Percentiles rank a stretch among this genome's conserved stretches.
phyloP scores from a whole-genome alignment of 2,888 invertebrate genomes.

The Metallyticus violacea region DNA sequence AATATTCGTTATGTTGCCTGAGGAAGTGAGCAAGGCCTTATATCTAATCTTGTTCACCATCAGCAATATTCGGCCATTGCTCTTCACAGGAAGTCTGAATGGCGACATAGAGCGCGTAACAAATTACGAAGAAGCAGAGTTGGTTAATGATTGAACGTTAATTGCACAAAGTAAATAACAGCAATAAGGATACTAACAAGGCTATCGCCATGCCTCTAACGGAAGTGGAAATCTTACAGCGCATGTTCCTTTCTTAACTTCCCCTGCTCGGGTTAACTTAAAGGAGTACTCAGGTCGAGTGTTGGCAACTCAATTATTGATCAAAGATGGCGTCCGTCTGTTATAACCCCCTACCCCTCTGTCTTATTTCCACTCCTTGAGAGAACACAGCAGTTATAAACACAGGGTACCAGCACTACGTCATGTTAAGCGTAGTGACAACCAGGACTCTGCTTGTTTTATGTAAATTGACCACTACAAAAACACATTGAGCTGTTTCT shows the following conservation, averaged over 20 bases:
- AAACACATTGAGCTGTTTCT: neutral
- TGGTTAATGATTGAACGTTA: neutral
- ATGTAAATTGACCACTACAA: neutral
- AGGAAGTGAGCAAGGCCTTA: neutral
- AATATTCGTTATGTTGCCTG: neutral
- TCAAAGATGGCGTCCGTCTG: constrained; percentile 20
- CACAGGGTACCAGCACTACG: neutral
- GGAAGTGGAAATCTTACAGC: neutral
- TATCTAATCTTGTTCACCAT: neutral
- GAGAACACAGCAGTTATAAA: neutral
- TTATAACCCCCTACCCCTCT: neutral
- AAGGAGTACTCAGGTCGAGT: constrained; percentile 11
- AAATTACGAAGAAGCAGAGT: neutral
- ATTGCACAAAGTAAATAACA: neutral
- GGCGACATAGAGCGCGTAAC: neutral
- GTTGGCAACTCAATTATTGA: constrained; percentile 21
- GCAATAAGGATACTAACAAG: neutral
- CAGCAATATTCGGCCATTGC: neutral
- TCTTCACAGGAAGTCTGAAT: neutral
- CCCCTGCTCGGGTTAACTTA: constrained; percentile 1
- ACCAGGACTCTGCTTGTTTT: neutral
- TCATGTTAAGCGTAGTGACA: neutral
- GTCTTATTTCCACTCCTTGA: neutral
- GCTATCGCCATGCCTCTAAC: too few species aligned
- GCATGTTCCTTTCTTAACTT: too few species aligned